These are phyloP conservation scores for Nemoura dubitans DNA, from an alignment of 2,888 invertebrate species.

Conservation along the genomic window DNA sequence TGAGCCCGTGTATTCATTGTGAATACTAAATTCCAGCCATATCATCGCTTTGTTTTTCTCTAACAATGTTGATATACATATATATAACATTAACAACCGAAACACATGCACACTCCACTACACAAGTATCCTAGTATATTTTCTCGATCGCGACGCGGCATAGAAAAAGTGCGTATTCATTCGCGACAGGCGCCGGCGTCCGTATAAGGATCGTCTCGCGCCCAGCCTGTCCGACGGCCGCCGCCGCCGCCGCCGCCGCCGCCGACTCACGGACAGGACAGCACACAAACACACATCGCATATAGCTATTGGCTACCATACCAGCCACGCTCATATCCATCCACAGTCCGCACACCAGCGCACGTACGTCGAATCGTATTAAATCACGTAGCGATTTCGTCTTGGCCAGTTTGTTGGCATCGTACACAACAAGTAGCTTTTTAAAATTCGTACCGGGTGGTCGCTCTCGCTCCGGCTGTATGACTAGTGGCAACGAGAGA, in stretches of 20 bases:
- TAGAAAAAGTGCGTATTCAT: slow-evolving; percentile 25
- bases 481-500: not conserved
- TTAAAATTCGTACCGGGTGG: slow-evolving; percentile 36
- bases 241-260: not conserved
- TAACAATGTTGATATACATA: not conserved
- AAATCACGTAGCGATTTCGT: slow-evolving; percentile 22
- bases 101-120: too few species aligned
- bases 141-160: not conserved
- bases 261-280: not conserved
- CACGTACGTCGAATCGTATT: slow-evolving; percentile 23
- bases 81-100: not conserved
- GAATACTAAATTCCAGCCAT: not conserved
- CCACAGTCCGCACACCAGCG: not conserved
- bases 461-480: slow-evolving; percentile 13
- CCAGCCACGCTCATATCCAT: not conserved
- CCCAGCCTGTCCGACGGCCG: slow-evolving; percentile 15
- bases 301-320: too few species aligned
- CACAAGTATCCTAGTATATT: not conserved
- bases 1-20: not conserved
- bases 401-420: slow-evolving; percentile 21
- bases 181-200: slow-evolving; percentile 30
- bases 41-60: not conserved
- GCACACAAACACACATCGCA: slow-evolving; percentile 10
- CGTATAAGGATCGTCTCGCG: slow-evolving; percentile 33
- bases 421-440: slow-evolving; percentile 36